Evolutionary conservation across 2,113 vertebrate species (phyloP).

Genomic region (Hypomesus transpacificus): DNA sequence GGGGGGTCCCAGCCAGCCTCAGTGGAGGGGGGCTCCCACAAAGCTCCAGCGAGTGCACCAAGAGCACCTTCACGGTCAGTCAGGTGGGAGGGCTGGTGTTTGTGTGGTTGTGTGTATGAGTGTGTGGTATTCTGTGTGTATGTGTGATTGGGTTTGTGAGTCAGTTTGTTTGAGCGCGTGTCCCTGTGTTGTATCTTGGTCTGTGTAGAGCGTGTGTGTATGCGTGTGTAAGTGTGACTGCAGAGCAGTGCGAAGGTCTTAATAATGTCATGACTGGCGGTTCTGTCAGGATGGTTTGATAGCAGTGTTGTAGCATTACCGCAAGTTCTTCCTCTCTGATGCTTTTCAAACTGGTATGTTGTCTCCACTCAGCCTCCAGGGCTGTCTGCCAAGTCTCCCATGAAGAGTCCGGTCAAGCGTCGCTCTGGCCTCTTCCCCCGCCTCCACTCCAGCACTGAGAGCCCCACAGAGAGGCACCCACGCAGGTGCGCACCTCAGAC

Average conservation of each 20-base stretch:
- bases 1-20: constrained; percentile 83
- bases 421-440: constrained; percentile 93
- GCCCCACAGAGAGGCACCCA: constrained; percentile 73
- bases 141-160: too few species aligned
- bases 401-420: constrained; percentile 91
- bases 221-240: too few species aligned
- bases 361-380: constrained; percentile 77
- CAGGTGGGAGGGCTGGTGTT: not conserved
- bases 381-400: constrained; percentile 80
- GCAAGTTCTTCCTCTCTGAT: not conserved
- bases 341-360: not conserved
- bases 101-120: not conserved
- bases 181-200: too few species aligned
- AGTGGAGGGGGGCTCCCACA: constrained; percentile 86
- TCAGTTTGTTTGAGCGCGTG: too few species aligned
- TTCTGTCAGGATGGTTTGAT: too few species aligned
- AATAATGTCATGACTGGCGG: too few species aligned
- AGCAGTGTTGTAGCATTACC: too few species aligned
- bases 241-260: too few species aligned
- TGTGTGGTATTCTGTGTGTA: too few species aligned
- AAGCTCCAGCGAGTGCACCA: constrained; percentile 79
- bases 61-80: constrained; percentile 80
- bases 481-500: constrained; percentile 70
- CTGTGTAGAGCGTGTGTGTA: not conserved
- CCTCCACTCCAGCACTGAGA: constrained; percentile 86